Base-by-base conservation (phyloP, 2,888 invertebrate genomes). In the Ennomos fuscantarius region DNA sequence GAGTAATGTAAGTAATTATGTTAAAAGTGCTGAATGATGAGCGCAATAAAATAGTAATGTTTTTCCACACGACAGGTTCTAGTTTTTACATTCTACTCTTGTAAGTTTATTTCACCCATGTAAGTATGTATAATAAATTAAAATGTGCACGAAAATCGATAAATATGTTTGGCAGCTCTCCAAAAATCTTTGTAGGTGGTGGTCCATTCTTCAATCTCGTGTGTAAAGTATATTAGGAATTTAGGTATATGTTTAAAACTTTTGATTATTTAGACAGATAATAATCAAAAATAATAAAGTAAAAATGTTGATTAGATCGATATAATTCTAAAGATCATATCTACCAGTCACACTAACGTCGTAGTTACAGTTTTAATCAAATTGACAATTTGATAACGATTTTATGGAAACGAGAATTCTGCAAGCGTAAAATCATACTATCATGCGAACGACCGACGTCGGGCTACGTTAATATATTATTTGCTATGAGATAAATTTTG, bases 141-240 rank as follows among this genome's bases (percentile, higher is more conserved):
- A n/a, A 46, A 51, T 51, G 62, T 49, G 49, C 52, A 57, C 50
- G 60, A 71, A 76, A 78, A 80, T 80, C 78, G 70, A 81, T 24
- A 24, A 24, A 24, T 24, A 24, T 80, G 65, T 74, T 2, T 81
- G 79, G 80, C 81, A 47, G 64, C 50, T 63, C 49, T 63, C 79
- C 78, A 80, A 77, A 55, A 52, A 51, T 50, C 35, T 49, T 40
- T 40, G 40, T 41, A 53, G 33, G 48, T 56, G 58, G 54, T 60
- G 55, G 54, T 60, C 54, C 51, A 52, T 60, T 53, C 47, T 31
- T 54, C 50, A 43, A 48, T 47, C 40, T 44, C 41, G 50, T 15
- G 47, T 60, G 50, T 58, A 31, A 43, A 48, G 42, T 24, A 24
- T 24, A 46, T 39, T 10, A 8, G 13, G 45, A 33, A 43, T 47